Conservation (phyloP, 53 echinoderm and acorn worm genomes). For the Apostichopus leukothele region DNA sequence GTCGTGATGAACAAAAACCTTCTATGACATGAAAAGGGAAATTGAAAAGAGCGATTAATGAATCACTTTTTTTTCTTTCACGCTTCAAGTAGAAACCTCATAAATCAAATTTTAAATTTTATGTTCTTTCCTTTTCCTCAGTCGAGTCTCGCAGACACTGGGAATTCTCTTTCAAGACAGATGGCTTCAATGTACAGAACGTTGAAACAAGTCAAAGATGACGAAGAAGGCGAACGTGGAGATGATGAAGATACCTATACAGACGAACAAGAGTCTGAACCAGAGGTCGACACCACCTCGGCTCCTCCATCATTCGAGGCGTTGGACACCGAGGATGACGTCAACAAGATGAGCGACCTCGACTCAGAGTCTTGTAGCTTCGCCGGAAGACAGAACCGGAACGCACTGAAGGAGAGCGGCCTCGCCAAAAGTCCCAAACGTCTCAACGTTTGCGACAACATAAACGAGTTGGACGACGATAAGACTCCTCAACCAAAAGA, state of each 20-base stretch:
- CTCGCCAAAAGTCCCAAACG: slow-evolving; percentile 56
- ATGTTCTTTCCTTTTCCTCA: slow-evolving; percentile 47
- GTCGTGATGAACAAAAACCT: too few relatives aligned
- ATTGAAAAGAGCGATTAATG: too few relatives aligned
- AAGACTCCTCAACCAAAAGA: slow-evolving; percentile 43
- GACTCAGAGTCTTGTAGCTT: slow-evolving; percentile 79
- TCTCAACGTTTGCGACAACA: slow-evolving; percentile 52
- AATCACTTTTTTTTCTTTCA: too few relatives aligned
- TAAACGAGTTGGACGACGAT: slow-evolving; percentile 43
- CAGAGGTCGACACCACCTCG: slow-evolving; percentile 47
- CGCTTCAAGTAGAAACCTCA: too few relatives aligned
- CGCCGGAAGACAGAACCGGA: slow-evolving; percentile 36
- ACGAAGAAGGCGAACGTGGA: slow-evolving; percentile 58
- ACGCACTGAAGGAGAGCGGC: slow-evolving; percentile 33
- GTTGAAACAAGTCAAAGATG: slow-evolving; percentile 90
- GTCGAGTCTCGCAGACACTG: slow-evolving; percentile 77
- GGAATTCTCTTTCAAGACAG: slow-evolving; percentile 87
- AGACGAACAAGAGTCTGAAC: slow-evolving; percentile 63
- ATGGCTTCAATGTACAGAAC: slow-evolving; percentile 94
- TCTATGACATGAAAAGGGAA: too few relatives aligned
- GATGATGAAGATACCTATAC: slow-evolving; percentile 71
- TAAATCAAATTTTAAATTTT: not conserved
- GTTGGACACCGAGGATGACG: slow-evolving; percentile 94
- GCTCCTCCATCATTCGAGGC: slow-evolving; percentile 55
- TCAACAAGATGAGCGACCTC: slow-evolving; percentile 90